Percentiles rank a stretch among this genome's conserved stretches.
phyloP scores from a whole-genome alignment of 2,797 vertebrate genomes.

The Ctenosaura bakeri region DNA sequence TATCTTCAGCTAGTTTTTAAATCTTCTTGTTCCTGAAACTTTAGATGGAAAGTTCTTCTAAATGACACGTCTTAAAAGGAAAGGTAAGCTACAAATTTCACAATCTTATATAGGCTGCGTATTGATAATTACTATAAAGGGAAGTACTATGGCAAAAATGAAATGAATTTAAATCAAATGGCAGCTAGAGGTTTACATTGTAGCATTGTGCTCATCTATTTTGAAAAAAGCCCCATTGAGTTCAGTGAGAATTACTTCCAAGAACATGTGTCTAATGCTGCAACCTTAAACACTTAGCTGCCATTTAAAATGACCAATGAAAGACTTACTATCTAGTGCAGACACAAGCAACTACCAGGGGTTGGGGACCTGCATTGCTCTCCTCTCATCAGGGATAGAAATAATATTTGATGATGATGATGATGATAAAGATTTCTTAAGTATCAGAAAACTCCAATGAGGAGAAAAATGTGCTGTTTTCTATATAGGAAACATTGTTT shows the following conservation, averaged over 20 bases:
- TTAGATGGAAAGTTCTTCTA: background rate
- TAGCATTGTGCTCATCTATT: background rate
- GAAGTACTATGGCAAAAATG: background rate
- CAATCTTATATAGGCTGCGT: background rate
- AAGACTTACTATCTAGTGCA: background rate
- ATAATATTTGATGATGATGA: too few species aligned
- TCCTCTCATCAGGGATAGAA: too few species aligned
- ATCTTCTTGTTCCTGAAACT: slow-evolving; percentile 14
- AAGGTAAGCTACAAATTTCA: background rate
- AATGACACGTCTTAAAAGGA: background rate
- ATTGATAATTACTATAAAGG: slow-evolving; percentile 6
- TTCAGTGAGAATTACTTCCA: background rate
- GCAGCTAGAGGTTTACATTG: background rate
- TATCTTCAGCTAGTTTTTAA: background rate
- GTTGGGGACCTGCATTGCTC: too few species aligned
- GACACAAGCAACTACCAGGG: background rate
- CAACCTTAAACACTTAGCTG: background rate
- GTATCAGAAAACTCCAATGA: too few species aligned
- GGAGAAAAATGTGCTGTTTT: too few species aligned
- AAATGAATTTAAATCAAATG: background rate
- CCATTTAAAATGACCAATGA: background rate
- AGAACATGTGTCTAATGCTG: background rate
- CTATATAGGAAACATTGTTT: too few species aligned
- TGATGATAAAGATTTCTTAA: too few species aligned
- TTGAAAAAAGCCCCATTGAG: background rate